Percentiles rank a stretch among this genome's conserved stretches.
Conservation (phyloP, 2,113 vertebrate genomes). For the Crotalus tigris region DNA sequence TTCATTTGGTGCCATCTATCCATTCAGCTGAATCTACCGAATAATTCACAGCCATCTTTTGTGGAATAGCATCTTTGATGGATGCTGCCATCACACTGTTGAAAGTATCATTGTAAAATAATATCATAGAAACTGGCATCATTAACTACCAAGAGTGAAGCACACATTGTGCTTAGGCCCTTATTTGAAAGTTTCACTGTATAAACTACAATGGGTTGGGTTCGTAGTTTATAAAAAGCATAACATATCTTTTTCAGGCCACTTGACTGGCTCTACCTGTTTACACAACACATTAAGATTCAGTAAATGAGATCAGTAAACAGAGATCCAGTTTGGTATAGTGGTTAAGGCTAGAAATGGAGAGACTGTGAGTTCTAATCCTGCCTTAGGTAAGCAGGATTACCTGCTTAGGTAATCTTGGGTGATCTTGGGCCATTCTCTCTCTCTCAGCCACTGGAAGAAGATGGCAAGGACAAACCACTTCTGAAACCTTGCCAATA, state of each 20-base stretch:
- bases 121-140: neutral
- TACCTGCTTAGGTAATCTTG: neutral
- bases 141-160: neutral
- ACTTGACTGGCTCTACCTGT: neutral
- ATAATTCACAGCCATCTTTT: neutral
- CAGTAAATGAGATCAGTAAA: neutral
- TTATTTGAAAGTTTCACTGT: neutral
- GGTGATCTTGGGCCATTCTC: neutral
- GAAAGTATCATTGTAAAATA: neutral
- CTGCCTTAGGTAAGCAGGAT: neutral
- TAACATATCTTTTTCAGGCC: neutral
- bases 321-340: neutral
- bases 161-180: neutral
- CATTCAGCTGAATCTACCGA: neutral
- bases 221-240: neutral
- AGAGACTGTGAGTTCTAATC: neutral
- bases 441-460: neutral
- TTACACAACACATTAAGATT: neutral
- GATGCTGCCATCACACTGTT: neutral
- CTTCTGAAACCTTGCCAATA: neutral
- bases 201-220: neutral
- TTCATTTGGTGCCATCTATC: neutral
- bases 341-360: neutral
- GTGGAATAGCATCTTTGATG: neutral
- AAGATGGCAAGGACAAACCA: neutral